Conservation (phyloP, 2,797 vertebrate species). For the Acridotheres tristis region DNA sequence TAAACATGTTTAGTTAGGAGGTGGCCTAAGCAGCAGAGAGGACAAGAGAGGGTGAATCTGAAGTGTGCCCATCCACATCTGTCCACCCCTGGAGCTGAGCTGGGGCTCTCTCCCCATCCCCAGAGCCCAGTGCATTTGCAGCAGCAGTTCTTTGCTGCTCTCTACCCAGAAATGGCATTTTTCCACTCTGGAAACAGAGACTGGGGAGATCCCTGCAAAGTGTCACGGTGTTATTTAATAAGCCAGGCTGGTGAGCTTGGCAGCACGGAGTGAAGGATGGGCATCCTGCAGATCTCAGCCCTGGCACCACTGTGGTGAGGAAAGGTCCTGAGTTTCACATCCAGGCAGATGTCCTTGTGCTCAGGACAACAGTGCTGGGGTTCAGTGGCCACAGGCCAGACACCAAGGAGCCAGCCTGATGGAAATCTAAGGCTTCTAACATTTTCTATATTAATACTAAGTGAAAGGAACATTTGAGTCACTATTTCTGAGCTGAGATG, state of each 20-base stretch:
- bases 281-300: background rate
- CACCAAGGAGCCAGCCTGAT: background rate
- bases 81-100: fast-evolving
- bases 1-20: background rate
- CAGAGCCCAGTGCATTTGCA: fast-evolving
- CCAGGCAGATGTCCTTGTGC: background rate
- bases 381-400: background rate
- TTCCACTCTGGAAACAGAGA: background rate
- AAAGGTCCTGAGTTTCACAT: background rate
- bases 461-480: background rate
- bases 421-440: background rate
- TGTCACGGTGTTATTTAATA: background rate
- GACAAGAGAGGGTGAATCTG: background rate
- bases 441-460: background rate
- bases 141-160: background rate
- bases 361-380: fast-evolving
- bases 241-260: background rate
- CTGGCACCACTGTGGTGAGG: background rate
- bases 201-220: background rate
- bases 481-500: background rate
- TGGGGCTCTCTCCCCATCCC: background rate
- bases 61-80: background rate
- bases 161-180: background rate
- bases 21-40: background rate
- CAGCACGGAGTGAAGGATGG: background rate